Conservation (phyloP, 2,888 invertebrate species). For the Hirtodrosophila duncani region DNA sequence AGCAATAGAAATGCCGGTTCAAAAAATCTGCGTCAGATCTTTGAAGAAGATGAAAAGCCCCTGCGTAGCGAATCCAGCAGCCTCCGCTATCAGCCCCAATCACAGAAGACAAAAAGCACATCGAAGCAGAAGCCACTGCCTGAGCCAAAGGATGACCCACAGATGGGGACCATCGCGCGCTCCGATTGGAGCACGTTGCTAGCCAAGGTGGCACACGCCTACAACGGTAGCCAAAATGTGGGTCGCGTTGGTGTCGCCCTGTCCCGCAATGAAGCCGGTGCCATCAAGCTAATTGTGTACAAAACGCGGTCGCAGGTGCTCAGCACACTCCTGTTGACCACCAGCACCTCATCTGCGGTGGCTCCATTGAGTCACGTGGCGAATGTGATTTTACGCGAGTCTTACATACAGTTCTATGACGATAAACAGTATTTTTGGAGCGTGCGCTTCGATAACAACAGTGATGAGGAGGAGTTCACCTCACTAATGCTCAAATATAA, state of each 20-base stretch:
- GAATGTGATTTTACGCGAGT: slow-evolving; percentile 43
- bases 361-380: not conserved
- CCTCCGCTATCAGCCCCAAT: slow-evolving; percentile 36
- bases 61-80: slow-evolving; percentile 29
- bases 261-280: slow-evolving; percentile 65
- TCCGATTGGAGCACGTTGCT: slow-evolving; percentile 29
- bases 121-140: not conserved
- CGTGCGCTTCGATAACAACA: slow-evolving; percentile 77
- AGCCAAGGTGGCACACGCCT: slow-evolving; percentile 38
- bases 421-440: slow-evolving; percentile 80
- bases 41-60: slow-evolving; percentile 40
- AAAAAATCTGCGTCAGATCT: slow-evolving; percentile 37
- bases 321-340: slow-evolving; percentile 41
- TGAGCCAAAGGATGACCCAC: not conserved
- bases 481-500: slow-evolving; percentile 4
- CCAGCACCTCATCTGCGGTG: slow-evolving; percentile 4
- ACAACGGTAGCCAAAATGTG: slow-evolving; percentile 20
- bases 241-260: slow-evolving; percentile 79
- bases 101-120: not conserved
- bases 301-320: slow-evolving; percentile 51
- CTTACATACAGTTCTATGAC: slow-evolving; percentile 78
- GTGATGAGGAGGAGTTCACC: slow-evolving; percentile 41
- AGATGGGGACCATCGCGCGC: not conserved
- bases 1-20: slow-evolving; percentile 19
- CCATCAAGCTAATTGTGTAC: slow-evolving; percentile 61